phyloP scores from a whole-genome alignment of 2,113 vertebrate species.

The Psittacula cyanocephala region DNA sequence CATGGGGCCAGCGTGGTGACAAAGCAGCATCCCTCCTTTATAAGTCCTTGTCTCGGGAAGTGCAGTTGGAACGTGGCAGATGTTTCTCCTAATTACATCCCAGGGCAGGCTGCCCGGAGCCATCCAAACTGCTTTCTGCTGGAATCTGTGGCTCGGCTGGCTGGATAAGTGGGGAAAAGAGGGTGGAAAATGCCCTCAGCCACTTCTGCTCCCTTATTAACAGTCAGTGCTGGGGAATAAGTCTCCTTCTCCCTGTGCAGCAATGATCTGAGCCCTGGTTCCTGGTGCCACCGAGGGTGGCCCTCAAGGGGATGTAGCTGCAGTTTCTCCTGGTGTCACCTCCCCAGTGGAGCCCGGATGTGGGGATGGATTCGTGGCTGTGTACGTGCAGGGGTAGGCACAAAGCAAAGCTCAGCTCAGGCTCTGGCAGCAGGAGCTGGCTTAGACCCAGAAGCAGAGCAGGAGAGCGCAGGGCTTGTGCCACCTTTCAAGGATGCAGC shows the following conservation, averaged over 20 bases:
- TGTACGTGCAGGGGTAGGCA: fast-evolving
- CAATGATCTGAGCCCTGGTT: not conserved
- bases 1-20: fast-evolving
- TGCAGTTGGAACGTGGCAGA: not conserved
- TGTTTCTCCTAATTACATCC: slow-evolving; percentile 19
- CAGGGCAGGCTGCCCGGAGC: not conserved
- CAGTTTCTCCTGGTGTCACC: not conserved
- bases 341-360: not conserved
- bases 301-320: not conserved
- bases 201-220: not conserved
- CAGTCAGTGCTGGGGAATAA: not conserved
- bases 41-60: not conserved
- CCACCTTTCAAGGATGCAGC: fast-evolving
- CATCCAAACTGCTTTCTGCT: not conserved
- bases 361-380: not conserved
- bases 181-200: not conserved
- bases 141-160: not conserved
- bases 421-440: not conserved
- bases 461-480: not conserved
- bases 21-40: fast-evolving
- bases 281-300: not conserved
- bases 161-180: not conserved
- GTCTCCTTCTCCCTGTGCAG: not conserved
- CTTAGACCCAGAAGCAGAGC: not conserved
- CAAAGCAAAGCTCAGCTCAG: not conserved